Base-by-base conservation (phyloP, 23 tunicate genomes). In the Styela plicata region DNA sequence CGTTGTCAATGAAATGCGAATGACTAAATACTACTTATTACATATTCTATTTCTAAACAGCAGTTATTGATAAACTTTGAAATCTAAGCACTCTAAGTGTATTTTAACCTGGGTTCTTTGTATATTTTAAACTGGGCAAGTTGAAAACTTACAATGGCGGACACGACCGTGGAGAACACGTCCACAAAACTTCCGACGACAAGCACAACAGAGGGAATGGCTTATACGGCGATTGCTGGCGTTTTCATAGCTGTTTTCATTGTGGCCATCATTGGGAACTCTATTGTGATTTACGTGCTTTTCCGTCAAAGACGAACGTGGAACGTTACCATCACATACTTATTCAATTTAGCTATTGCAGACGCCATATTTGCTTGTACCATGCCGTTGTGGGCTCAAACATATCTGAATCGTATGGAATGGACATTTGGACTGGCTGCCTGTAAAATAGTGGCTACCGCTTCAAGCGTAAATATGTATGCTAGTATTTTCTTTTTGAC, bases 401-500 rank as follows among this genome's bases (percentile, higher is more conserved):
- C 85, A 65, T 83, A 91, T 36, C 64, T 91, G 24, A 86, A 79
- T 53, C 70, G 33, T 2, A 27, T 79, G 36, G 86, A 74, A 10
- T 92, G 97, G 97, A 24, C 66, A 28, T 87, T 87, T 74, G 97
- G 97, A 1, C 64, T 84, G 10, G 74, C 79, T 3, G 65, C 80
- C 69, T 92, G 97, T 73, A 87, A 92, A 57, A 36, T 85, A 23
- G 82, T 83, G 3, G 86, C 83, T 31, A 70, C 78, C 52, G 63
- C 87, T 5, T 80, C 91, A 0, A 63, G 79, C 30, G 35, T 87
- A 1, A 92, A 87, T 65, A 87, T 92, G 97, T 87, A 80, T 78
- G 91, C 92, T 18, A 92, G 97, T 53, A 78, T 87, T 3, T 92
- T 84, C 79, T 87, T 87, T 36, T 86, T 92, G 23, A 87, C 92